phyloP scores from a whole-genome alignment of 2,113 vertebrate species.

The Ceyx margarethae region DNA sequence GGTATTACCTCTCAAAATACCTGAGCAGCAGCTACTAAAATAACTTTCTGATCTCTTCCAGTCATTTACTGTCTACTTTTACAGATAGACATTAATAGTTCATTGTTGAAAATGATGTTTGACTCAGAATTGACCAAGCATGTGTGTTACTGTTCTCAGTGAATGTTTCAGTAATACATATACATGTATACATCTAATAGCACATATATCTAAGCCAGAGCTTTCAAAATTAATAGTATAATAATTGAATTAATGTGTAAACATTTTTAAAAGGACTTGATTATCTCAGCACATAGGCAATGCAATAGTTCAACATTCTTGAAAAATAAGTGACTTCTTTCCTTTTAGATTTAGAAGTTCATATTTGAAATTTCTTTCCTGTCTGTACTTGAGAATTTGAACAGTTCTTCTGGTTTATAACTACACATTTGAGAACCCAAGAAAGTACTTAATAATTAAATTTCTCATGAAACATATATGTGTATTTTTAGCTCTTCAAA shows the following conservation, averaged over 20 bases:
- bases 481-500: background rate
- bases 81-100: background rate
- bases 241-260: background rate
- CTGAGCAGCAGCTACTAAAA: background rate
- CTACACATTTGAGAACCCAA: background rate
- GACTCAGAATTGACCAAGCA: background rate
- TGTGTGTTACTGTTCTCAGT: background rate
- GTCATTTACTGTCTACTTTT: background rate
- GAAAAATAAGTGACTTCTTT: background rate
- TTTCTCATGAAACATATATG: background rate
- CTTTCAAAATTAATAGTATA: background rate
- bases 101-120: background rate
- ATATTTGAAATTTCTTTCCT: background rate
- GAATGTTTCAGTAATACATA: background rate
- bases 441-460: background rate
- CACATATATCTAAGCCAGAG: background rate
- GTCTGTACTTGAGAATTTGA: background rate
- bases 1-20: background rate
- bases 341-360: background rate
- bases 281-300: background rate
- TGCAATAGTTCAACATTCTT: background rate
- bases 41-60: background rate
- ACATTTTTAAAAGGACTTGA: background rate
- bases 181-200: background rate
- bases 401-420: background rate